Percentiles rank a stretch among this genome's conserved stretches.
Conservation (phyloP, 1,140 invertebrate species). For the Caerostris extrusa region DNA sequence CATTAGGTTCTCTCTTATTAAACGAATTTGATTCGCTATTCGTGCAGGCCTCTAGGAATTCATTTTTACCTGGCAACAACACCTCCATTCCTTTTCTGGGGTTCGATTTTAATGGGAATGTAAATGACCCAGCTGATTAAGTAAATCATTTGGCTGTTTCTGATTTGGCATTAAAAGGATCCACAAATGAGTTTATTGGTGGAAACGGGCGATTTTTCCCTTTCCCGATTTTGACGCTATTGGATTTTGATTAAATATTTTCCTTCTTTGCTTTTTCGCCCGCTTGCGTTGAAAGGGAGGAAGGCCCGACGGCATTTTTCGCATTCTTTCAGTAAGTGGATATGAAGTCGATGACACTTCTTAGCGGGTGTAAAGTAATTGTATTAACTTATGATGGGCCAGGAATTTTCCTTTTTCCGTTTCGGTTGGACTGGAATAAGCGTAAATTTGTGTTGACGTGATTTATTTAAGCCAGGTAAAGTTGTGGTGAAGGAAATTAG, state of each 20-base stretch:
- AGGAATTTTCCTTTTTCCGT: no score
- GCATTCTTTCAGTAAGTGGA: constrained; percentile 13
- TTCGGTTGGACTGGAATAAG: no score
- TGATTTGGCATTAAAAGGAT: constrained; percentile 46
- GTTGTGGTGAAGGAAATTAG: no score
- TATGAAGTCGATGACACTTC: not conserved
- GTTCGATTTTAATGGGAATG: constrained; percentile 65
- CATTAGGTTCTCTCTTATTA: constrained; percentile 26
- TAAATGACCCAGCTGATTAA: constrained; percentile 70
- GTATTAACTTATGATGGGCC: no score
- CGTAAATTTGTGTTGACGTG: no score
- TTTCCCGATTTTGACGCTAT: constrained; percentile 14
- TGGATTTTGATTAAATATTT: constrained; percentile 70
- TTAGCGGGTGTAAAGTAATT: no score
- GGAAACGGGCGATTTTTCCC: not conserved
- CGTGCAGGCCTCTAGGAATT: not conserved
- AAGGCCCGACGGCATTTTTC: constrained; percentile 29
- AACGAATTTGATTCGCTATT: constrained; percentile 61
- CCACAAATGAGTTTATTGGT: constrained; percentile 62
- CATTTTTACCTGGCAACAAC: not conserved
- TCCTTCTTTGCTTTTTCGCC: not conserved
- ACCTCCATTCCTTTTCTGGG: not conserved
- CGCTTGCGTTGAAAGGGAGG: not conserved
- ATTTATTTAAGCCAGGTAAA: no score
- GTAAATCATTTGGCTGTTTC: constrained; percentile 70